Evolutionary conservation across 1,140 invertebrate genomes (phyloP), one percentile per base, ranked within the genome.

Genomic region (Drosophila ercepeae): DNA sequence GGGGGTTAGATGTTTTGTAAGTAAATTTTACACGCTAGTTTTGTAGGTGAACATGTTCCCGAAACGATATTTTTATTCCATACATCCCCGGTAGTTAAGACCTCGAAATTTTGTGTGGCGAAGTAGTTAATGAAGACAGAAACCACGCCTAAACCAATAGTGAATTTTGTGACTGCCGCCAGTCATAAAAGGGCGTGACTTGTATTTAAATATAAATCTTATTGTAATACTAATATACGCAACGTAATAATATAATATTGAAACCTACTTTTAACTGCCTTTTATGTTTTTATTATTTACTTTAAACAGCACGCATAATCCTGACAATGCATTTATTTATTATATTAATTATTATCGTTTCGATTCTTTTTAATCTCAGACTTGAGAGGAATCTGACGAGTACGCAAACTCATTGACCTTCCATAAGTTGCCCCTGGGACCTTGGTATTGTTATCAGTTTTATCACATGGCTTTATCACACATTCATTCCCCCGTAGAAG

Each of bases 101-200:
- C 11, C 48, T 39, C 13, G 34, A 64, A 64, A 19, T 50, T 55
- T 42, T 73, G 50, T 61, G 51, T 45, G 67, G 55, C 58, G 21
- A 54, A 70, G 61, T 84, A 81, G 75, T 73, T 51, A 42, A 86
- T 76, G n/a, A n/a, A n/a, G n/a, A n/a, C n/a, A 65, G 18, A 59
- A 45, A 39, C 18, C 21, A 68, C 39, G 55, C 58, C 44, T 32
- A 34, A 51, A 29, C 34, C 36, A 42, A 73, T 61, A 86, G 82
- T 81, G 82, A 86, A 88, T 77, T 86, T 61, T 75, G 55, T 68
- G 82, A 86, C 82, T 82, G 69, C 77, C 77, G 74, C 82, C 82
- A 69, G 82, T 86, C 82, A 74, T 74, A 81, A 86, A 86, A 83
- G 60, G 82, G 82, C 82, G 58, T 64, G 63, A 73, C 61, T 84